phyloP scores from a whole-genome alignment of 1,140 invertebrate species.

The Cataglyphis hispanica region DNA sequence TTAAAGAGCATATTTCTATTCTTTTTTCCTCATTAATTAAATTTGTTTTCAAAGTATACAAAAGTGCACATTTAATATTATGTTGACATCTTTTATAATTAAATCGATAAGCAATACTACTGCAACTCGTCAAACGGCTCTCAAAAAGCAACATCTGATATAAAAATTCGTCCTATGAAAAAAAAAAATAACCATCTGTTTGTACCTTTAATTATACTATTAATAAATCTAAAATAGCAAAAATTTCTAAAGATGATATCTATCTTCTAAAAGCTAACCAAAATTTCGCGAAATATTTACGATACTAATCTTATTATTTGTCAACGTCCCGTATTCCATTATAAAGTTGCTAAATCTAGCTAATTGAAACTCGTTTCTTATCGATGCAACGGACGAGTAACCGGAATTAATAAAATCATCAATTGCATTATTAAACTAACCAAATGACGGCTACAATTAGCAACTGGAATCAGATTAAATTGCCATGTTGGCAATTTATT shows the following conservation, averaged over 20 bases:
- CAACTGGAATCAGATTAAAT: background rate
- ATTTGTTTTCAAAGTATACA: background rate
- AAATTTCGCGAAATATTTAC: constrained; percentile 9
- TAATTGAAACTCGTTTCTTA: constrained; percentile 21
- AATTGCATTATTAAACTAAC: background rate
- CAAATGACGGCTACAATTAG: background rate
- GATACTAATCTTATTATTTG: constrained; percentile 1
- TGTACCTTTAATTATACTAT: constrained; percentile 15
- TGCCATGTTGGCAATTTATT: background rate
- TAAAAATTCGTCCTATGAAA: background rate
- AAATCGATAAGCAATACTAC: background rate
- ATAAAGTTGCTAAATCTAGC: constrained; percentile 9
- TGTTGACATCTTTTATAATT: background rate
- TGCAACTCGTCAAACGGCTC: background rate
- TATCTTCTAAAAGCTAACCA: constrained; percentile 15
- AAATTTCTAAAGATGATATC: constrained; percentile 1
- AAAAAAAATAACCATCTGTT: background rate
- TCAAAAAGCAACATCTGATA: background rate
- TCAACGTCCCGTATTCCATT: background rate
- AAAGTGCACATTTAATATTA: background rate
- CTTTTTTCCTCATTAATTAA: no score
- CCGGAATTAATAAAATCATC: background rate
- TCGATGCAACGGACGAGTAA: background rate
- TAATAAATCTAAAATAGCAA: background rate
- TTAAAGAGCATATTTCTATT: no score